Conservation (phyloP, 2,888 invertebrate genomes). For the Synanthedon andrenaeformis region DNA sequence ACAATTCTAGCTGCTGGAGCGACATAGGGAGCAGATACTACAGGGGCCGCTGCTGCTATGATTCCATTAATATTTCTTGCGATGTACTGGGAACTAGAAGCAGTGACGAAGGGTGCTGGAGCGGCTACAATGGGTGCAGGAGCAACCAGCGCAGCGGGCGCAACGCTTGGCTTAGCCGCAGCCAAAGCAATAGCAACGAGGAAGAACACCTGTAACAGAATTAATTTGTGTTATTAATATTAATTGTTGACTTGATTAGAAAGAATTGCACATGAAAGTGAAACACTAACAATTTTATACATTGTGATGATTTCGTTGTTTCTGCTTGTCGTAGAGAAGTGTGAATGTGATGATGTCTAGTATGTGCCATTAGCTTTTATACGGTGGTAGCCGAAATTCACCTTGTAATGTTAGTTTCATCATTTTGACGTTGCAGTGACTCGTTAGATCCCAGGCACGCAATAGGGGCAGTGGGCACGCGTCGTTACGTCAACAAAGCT, state of each 20-base stretch:
- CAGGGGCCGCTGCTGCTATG: conserved; percentile 59
- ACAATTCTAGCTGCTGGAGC: conserved; percentile 21
- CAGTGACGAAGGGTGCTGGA: conserved; percentile 72
- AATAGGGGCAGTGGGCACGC: conserved; percentile 53
- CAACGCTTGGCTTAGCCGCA: conserved; percentile 40
- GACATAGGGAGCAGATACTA: conserved; percentile 37
- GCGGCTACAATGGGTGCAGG: conserved; percentile 36
- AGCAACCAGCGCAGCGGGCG: conserved; percentile 37
- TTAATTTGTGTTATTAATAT: not conserved
- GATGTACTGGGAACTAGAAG: conserved; percentile 74
- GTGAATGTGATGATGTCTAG: conserved; percentile 41
- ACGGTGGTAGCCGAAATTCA: conserved; percentile 53
- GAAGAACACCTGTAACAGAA: conserved; percentile 39
- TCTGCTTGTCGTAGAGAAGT: conserved; percentile 39
- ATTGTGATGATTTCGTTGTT: conserved; percentile 33
- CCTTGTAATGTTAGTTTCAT: conserved; percentile 57
- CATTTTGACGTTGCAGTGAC: conserved; percentile 33
- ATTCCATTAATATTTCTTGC: conserved; percentile 71
- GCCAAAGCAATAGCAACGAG: conserved; percentile 41
- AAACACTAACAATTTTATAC: conserved; percentile 48
- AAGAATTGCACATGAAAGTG: not conserved
- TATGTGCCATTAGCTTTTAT: conserved; percentile 60
- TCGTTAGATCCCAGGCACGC: conserved; percentile 51
- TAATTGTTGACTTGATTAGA: not conserved
- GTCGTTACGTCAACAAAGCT: conserved; percentile 15